These are phyloP conservation scores for Rhabdomys dilectus DNA, from an alignment of 2,113 vertebrate species.

Conservation along the genomic window DNA sequence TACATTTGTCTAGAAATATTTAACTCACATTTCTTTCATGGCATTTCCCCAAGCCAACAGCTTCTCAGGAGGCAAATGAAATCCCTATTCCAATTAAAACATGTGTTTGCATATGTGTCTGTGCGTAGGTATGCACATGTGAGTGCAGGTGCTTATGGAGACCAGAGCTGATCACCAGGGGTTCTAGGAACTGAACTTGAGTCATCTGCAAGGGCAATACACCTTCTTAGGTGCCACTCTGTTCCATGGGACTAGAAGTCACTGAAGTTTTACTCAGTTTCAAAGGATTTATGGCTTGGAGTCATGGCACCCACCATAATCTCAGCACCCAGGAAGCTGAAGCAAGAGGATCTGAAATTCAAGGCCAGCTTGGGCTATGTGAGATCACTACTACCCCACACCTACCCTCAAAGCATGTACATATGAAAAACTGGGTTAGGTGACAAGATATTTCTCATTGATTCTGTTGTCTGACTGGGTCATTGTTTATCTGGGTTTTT, in stretches of 20 bases:
- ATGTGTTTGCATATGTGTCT: neutral
- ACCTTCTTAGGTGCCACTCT: neutral
- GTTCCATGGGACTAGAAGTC: neutral
- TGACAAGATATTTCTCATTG: neutral
- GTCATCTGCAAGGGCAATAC: neutral
- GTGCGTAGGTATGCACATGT: neutral
- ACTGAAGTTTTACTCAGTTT: neutral
- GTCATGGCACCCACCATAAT: neutral
- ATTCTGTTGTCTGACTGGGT: neutral
- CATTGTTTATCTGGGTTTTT: neutral
- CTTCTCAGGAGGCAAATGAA: slow-evolving; percentile 21
- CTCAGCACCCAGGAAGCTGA: neutral
- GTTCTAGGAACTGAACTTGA: neutral
- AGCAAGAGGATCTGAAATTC: neutral
- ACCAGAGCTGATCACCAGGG: neutral
- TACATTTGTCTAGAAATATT: neutral
- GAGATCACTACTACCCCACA: neutral
- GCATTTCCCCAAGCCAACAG: slow-evolving; percentile 43
- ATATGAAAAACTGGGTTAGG: neutral
- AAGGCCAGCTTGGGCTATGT: neutral
- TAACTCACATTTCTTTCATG: neutral
- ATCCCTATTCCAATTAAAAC: neutral
- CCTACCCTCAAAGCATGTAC: neutral
- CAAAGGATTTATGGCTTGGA: neutral
- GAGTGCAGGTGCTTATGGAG: neutral